Conservation (phyloP, 2,797 vertebrate species). For the Liasis olivaceus region DNA sequence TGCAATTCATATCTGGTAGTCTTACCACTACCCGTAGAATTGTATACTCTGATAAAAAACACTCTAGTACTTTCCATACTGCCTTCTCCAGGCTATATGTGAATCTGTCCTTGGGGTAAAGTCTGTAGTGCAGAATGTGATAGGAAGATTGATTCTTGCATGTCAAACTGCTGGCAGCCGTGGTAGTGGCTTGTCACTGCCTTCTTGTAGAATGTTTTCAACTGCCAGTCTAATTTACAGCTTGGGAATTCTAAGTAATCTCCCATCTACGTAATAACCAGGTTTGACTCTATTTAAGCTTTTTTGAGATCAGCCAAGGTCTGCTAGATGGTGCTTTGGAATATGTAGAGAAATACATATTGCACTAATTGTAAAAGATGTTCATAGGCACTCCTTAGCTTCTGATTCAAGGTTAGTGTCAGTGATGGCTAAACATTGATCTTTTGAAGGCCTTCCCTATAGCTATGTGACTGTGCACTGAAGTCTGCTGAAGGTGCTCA, state of each 20-base stretch:
- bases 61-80: no score
- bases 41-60: no score
- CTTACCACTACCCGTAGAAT: no score
- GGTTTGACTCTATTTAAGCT: background rate
- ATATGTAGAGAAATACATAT: background rate
- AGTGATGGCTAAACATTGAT: background rate
- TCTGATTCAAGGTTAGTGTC: background rate
- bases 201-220: background rate
- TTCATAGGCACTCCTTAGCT: background rate
- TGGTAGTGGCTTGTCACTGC: background rate
- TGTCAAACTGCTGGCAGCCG: background rate
- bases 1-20: no score
- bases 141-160: no score
- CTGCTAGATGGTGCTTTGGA: background rate
- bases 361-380: background rate
- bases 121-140: no score
- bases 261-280: background rate
- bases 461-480: background rate
- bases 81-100: no score
- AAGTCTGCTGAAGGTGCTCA: no score
- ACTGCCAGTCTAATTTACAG: background rate
- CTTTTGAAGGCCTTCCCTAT: background rate
- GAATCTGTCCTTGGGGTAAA: no score
- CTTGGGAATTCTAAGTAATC: background rate
- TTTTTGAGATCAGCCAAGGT: background rate